Base-by-base conservation (phyloP, 92 coral and sea anemone genomes). In the Scolanthus callimorphus region DNA sequence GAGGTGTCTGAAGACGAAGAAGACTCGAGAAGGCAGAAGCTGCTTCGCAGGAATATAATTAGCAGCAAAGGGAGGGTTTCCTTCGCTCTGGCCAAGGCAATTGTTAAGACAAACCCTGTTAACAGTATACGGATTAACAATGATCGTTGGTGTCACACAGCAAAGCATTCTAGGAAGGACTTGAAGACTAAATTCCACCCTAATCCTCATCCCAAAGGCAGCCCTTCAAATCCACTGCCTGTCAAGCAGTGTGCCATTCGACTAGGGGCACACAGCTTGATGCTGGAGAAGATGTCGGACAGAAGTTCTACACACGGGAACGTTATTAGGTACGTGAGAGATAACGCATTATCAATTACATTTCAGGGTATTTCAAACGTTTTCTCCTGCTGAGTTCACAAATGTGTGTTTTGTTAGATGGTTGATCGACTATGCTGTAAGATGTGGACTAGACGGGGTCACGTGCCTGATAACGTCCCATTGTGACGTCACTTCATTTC, bases 241-340 rank as follows among this genome's bases (percentile, higher is more conserved):
- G 56, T 83, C 4, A 67, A 65, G 52, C n/a, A 71, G 57, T 80
- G 82, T 19, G 76, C 76, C 28, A 70, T 84, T 55, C 67, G 77
- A 59, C 69, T 84, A 25, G 79, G 69, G 17, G 83, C 83, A 9
- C 88, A 65, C 47, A 65, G 84, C 57, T 64, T 73, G 25, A 64
- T 51, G 51, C 20, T 75, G 24, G 50, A 34, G 80, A 80, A 71
- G 29, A 49, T 51, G 15, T 39, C 50, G 13, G 60, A 48, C 45
- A 53, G 68, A 39, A 57, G 43, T 11, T 39, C 37, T 17, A 34
- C 53, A 3, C 44, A 52, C 38, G 28, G 28, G 47, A 65, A 23
- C 15, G 39, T 53, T 43, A 37, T 54, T 3, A 39, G 63, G 63
- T 67, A 55, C 17, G 56, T 22, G 0, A 51, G 8, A n/a, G n/a